Conservation (phyloP, 2,113 vertebrate genomes). For the Lepisosteus oculatus region DNA sequence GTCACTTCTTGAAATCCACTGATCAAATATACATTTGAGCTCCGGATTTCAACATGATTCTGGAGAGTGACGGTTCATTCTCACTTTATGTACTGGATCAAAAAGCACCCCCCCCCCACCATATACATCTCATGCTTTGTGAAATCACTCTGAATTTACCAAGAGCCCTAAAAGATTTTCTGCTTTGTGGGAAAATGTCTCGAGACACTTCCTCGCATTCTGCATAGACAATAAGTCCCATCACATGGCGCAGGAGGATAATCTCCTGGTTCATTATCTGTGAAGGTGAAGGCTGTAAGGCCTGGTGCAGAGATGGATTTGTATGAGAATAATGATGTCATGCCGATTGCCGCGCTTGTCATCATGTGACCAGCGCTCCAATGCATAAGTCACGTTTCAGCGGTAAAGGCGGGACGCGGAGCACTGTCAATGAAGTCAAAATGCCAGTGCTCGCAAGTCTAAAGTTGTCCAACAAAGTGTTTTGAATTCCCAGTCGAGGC, state of each 20-base stretch:
- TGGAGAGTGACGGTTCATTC: background rate
- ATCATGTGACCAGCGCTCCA: conserved; percentile 15
- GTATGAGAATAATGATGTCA: conserved; percentile 15
- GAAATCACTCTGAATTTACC: conserved; percentile 20
- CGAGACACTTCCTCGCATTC: conserved; percentile 2
- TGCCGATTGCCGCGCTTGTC: conserved; percentile 8
- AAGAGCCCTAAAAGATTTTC: conserved; percentile 11
- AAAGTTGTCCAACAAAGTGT: background rate
- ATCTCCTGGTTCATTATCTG: conserved; percentile 1
- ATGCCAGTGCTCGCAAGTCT: background rate
- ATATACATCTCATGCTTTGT: conserved; percentile 8
- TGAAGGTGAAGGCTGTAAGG: background rate
- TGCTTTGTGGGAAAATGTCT: conserved; percentile 9
- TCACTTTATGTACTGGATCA: background rate
- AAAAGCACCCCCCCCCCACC: background rate
- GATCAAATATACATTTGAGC: background rate
- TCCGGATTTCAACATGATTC: background rate
- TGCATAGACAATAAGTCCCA: conserved; percentile 11
- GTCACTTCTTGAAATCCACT: background rate
- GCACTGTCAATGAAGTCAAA: background rate
- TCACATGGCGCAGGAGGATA: background rate
- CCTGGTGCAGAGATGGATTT: background rate
- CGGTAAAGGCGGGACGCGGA: background rate
- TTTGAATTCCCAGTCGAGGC: background rate
- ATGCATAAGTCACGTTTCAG: background rate